Conservation (phyloP, 2,888 invertebrate genomes). For the Drosophila formosana region DNA sequence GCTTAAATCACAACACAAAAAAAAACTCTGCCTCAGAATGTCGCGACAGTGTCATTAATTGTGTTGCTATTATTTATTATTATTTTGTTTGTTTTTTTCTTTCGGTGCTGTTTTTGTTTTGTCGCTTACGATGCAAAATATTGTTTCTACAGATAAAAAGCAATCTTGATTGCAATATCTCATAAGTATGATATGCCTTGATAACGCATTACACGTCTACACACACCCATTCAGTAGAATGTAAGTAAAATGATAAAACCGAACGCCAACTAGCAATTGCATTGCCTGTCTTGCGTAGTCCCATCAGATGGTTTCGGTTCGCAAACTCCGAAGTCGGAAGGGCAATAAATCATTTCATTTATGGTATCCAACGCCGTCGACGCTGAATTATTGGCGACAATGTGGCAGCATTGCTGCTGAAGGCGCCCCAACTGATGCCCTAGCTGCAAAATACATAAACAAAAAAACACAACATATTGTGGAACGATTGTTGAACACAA, state of each 20-base stretch:
- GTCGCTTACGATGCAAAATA: slow-evolving; percentile 42
- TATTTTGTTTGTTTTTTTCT: slow-evolving; percentile 19
- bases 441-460: slow-evolving; percentile 26
- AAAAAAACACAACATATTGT: slow-evolving; percentile 2
- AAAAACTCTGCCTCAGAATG: slow-evolving; percentile 36
- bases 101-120: slow-evolving; percentile 1
- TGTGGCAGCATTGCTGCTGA: slow-evolving; percentile 58
- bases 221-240: neutral
- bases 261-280: slow-evolving; percentile 2
- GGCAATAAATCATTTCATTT: slow-evolving; percentile 74
- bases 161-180: slow-evolving; percentile 47
- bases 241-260: slow-evolving; percentile 21
- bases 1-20: slow-evolving; percentile 50
- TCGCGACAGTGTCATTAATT: slow-evolving; percentile 57
- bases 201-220: slow-evolving; percentile 18
- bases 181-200: slow-evolving; percentile 14
- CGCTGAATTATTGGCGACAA: slow-evolving; percentile 77
- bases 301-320: slow-evolving; percentile 21
- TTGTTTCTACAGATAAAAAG: slow-evolving; percentile 37
- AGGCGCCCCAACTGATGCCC: slow-evolving; percentile 34
- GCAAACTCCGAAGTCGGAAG: slow-evolving; percentile 21
- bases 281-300: slow-evolving; percentile 7
- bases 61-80: slow-evolving; percentile 46
- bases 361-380: slow-evolving; percentile 50
- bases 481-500: slow-evolving; percentile 2